Base-by-base conservation (phyloP, 2,113 vertebrate genomes). In the Campylorhamphus procurvoides region DNA sequence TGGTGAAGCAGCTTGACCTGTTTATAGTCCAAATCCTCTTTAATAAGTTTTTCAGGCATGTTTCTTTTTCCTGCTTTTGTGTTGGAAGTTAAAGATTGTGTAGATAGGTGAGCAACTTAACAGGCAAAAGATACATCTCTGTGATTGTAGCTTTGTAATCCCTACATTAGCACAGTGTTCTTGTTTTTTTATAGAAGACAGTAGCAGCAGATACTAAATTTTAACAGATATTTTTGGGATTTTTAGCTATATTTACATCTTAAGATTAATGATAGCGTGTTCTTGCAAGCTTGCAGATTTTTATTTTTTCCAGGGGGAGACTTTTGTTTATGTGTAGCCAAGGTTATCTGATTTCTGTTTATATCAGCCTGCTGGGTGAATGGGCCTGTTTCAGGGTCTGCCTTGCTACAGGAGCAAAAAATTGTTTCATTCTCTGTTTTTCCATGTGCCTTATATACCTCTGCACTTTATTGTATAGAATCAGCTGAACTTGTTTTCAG, bases 41-140 rank as follows among this genome's bases (percentile, higher is more conserved):
- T 71, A 72, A 86, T 69, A 90, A 74, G 28, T 89, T 93, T 96
- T 93, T 79, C 94, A 96, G 83, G n/a, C 80, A 37, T 37, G 31
- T 55, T 86, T 88, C 62, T 86, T 80, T 71, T 93, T 95, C 92
- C 90, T 95, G 75, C 79, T 67, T 94, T 93, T 95, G 89, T 94
- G 55, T 92, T 90, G 62, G 33, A 89, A 88, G 35, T 63, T 72
- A 56, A 67, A 44, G 63, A 20, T 56, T 53, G 31, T 49, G 37
- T 35, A 79, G 82, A 53, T 9, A 80, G 79, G 67, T 58, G 85
- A 83, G n/a, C 46, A 42, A 14, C 5, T 62, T 64, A 87, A 49
- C 9, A 12, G 79, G 87, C 55, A 49, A 52, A 62, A 67, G 77
- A 33, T 46, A 12, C 15, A 52, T 67, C 59, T 94, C 40, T 68